A percentile compares a stretch with the other conserved stretches of the same genome.
phyloP scores from a whole-genome alignment of 2,113 vertebrate species.

The Prionailurus viverrinus region DNA sequence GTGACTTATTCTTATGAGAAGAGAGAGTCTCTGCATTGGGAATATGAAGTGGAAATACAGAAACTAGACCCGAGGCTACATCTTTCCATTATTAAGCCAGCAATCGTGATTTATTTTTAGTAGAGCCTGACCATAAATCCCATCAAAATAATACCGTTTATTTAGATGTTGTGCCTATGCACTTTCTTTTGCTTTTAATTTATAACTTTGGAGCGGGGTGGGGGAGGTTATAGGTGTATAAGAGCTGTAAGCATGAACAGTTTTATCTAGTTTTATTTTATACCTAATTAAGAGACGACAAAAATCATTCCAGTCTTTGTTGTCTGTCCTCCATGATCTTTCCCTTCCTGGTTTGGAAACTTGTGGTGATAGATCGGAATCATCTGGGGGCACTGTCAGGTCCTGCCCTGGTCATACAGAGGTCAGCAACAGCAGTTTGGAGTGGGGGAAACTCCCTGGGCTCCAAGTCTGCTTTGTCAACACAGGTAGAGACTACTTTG shows the following conservation, averaged over 20 bases:
- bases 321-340: background rate
- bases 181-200: background rate
- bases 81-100: background rate
- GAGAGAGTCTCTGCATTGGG: background rate
- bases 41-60: background rate
- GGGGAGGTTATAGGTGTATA: background rate
- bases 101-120: background rate
- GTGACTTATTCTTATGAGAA: background rate
- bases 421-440: background rate
- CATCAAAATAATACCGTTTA: background rate
- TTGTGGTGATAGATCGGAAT: background rate
- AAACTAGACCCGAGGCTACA: background rate
- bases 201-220: background rate
- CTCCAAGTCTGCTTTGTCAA: background rate
- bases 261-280: constrained; percentile 31
- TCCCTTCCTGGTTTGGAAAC: background rate
- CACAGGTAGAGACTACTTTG: background rate
- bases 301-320: background rate
- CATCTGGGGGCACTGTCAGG: background rate
- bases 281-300: constrained; percentile 23
- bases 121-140: background rate
- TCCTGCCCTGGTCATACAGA: background rate
- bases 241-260: background rate
- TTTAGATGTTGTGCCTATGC: background rate
- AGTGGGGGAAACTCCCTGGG: background rate